Conservation (phyloP, 2,888 invertebrate species). For the Schrankia costaestrigalis region DNA sequence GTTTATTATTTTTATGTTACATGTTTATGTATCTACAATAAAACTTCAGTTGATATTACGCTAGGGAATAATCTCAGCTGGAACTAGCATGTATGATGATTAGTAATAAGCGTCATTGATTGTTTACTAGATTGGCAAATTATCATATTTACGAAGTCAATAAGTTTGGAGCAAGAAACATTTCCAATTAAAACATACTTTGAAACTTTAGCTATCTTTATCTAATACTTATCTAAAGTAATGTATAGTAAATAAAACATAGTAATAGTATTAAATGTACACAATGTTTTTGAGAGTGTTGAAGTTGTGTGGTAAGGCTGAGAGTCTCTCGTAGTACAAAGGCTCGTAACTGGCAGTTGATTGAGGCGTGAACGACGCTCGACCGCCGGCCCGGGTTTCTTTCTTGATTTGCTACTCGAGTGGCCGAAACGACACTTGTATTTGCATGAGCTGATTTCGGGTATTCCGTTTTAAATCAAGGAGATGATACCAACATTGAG, state of each 20-base stretch:
- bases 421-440: slow-evolving; percentile 75
- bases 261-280: slow-evolving; percentile 18
- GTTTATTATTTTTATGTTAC: slow-evolving; percentile 15
- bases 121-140: too few relatives aligned
- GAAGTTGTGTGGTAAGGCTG: slow-evolving; percentile 53
- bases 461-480: slow-evolving; percentile 54
- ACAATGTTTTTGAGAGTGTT: slow-evolving; percentile 39
- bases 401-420: slow-evolving; percentile 78
- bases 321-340: slow-evolving; percentile 64
- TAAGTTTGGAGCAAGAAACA: too few relatives aligned
- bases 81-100: too few relatives aligned
- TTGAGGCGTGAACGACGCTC: slow-evolving; percentile 76
- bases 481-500: slow-evolving; percentile 33
- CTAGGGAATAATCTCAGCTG: too few relatives aligned
- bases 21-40: too few relatives aligned
- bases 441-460: slow-evolving; percentile 72
- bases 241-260: neutral
- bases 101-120: too few relatives aligned
- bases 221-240: neutral
- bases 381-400: slow-evolving; percentile 71
- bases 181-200: neutral
- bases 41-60: too few relatives aligned
- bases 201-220: neutral
- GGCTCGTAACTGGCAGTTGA: slow-evolving; percentile 73
- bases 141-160: too few relatives aligned